phyloP scores from a whole-genome alignment of 35 echinoderm and acorn worm species.

The Diadema setosum region DNA sequence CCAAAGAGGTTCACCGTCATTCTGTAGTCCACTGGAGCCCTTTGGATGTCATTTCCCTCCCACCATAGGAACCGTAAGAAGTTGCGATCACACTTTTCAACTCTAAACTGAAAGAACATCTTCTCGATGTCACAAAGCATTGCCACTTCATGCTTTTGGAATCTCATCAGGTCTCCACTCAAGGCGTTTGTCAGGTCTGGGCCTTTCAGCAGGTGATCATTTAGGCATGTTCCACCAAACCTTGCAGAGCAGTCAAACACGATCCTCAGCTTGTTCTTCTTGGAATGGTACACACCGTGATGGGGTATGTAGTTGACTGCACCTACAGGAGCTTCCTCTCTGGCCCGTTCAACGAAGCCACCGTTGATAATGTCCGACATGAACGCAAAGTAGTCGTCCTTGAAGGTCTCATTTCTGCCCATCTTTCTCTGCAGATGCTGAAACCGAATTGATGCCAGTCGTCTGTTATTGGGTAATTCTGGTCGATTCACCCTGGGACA shows the following conservation, averaged over 20 bases:
- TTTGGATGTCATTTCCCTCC: neutral
- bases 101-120: constrained; percentile 21
- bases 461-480: constrained; percentile 42
- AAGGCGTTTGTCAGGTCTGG: constrained; percentile 21
- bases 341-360: constrained; percentile 5
- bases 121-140: constrained; percentile 37
- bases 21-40: constrained; percentile 25
- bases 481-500: neutral
- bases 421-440: constrained; percentile 30
- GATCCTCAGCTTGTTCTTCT: constrained; percentile 5
- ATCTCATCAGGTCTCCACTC: constrained; percentile 45
- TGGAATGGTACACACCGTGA: neutral
- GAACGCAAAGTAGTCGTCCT: neutral
- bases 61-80: constrained; percentile 63
- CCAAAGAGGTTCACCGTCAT: constrained; percentile 67
- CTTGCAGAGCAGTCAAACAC: constrained; percentile 29
- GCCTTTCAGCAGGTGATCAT: constrained; percentile 6
- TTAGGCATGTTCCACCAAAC: constrained; percentile 13
- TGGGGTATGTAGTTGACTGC: constrained; percentile 37
- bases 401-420: neutral
- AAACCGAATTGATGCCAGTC: neutral
- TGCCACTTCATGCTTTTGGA: constrained; percentile 47
- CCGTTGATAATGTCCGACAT: neutral
- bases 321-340: neutral
- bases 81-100: constrained; percentile 24